Percentiles rank a stretch among this genome's conserved stretches.
These are phyloP conservation scores for Zele albiditarsus DNA, from an alignment of 2,888 invertebrate species.

Conservation along the genomic window DNA sequence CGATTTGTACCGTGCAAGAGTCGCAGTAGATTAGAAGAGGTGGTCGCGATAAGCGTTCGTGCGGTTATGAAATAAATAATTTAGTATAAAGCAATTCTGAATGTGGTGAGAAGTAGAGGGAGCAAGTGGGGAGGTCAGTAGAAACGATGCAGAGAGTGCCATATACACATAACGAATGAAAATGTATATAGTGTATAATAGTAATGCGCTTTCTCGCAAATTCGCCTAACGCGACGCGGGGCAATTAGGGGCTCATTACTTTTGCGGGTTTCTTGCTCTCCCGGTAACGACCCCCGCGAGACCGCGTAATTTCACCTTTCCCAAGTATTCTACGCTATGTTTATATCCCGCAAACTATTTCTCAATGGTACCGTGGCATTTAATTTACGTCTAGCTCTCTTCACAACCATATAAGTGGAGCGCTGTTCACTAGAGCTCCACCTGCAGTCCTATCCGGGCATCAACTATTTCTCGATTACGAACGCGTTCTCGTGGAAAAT, in stretches of 20 bases:
- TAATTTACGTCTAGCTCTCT: constrained; percentile 50
- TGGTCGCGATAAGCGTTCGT: constrained; percentile 8
- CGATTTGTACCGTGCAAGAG: constrained; percentile 3
- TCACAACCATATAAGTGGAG: constrained; percentile 16
- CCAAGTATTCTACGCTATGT: constrained; percentile 55
- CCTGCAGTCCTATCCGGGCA: background rate
- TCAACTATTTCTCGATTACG: constrained; percentile 52
- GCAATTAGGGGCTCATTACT: constrained; percentile 62
- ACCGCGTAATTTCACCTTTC: constrained; percentile 52
- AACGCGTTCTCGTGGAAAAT: constrained; percentile 38
- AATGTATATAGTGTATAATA: background rate
- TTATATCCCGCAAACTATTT: constrained; percentile 55
- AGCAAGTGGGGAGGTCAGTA: background rate
- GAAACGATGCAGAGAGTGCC: background rate
- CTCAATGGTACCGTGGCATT: constrained; percentile 55
- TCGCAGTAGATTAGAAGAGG: background rate
- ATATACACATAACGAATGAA: constrained; percentile 10
- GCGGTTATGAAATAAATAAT: constrained; percentile 15
- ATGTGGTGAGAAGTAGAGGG: background rate
- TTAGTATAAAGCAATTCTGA: constrained; percentile 29
- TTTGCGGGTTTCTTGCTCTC: constrained; percentile 54
- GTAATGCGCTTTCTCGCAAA: constrained; percentile 30
- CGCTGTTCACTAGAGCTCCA: background rate
- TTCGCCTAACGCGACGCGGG: constrained; percentile 50
- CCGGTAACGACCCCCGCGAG: constrained; percentile 45